phyloP scores from a whole-genome alignment of 2,797 vertebrate genomes.

The Hydrocynus forskahlii region DNA sequence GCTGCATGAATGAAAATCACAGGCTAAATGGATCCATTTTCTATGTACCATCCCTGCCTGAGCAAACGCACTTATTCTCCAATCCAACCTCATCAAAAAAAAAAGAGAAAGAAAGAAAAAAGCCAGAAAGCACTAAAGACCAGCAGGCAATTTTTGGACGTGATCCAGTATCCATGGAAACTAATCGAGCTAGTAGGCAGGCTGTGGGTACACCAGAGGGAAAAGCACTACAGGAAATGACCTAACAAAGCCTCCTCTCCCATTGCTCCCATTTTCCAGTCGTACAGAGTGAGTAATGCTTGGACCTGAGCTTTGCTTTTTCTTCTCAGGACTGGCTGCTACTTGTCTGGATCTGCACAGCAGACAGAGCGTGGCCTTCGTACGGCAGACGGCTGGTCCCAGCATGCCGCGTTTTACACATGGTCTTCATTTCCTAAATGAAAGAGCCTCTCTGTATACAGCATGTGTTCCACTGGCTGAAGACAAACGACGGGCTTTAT shows the following conservation, averaged over 20 bases:
- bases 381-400: constrained; percentile 62
- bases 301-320: constrained; percentile 66
- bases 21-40: constrained; percentile 42
- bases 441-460: constrained; percentile 56
- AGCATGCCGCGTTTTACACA: constrained; percentile 56
- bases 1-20: constrained; percentile 27
- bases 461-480: constrained; percentile 43
- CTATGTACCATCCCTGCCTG: constrained; percentile 41
- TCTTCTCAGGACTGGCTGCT: constrained; percentile 61
- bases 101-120: constrained; percentile 23
- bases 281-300: constrained; percentile 76
- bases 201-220: constrained; percentile 54
- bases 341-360: constrained; percentile 63
- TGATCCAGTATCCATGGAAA: constrained; percentile 76
- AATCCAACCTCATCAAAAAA: constrained; percentile 50
- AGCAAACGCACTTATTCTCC: constrained; percentile 23
- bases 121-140: constrained; percentile 57
- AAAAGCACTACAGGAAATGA: constrained; percentile 79
- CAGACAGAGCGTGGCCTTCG: constrained; percentile 55
- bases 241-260: constrained; percentile 79
- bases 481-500: constrained; percentile 41
- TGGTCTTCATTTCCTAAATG: constrained; percentile 65
- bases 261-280: constrained; percentile 83
- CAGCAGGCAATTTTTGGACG: constrained; percentile 68
- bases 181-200: constrained; percentile 74